phyloP scores from a whole-genome alignment of 1,140 invertebrate species.

The Drepana arcuata region DNA sequence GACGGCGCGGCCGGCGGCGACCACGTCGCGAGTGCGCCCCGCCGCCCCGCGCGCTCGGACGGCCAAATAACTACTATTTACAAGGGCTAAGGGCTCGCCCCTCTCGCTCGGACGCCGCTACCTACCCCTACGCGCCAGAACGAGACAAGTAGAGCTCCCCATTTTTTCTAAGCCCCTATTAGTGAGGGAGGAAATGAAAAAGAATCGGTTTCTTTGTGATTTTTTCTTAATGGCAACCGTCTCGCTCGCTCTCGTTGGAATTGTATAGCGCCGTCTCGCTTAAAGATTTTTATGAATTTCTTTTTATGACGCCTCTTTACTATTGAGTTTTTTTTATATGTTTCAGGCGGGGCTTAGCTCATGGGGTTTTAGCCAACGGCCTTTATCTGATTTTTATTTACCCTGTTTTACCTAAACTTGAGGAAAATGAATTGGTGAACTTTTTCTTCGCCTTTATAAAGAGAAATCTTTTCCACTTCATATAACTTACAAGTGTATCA shows the following conservation, averaged over 20 bases:
- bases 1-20: constrained; percentile 35
- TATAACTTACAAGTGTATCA: no score
- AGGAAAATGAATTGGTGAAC: constrained; percentile 9
- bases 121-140: constrained; percentile 49
- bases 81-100: constrained; percentile 48
- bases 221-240: constrained; percentile 55
- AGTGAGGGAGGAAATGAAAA: constrained; percentile 69
- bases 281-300: constrained; percentile 51
- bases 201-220: constrained; percentile 68
- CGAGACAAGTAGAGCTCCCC: constrained; percentile 41
- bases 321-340: constrained; percentile 56
- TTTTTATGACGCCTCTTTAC: constrained; percentile 61
- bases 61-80: constrained; percentile 60
- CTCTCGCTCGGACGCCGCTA: constrained; percentile 54
- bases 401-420: constrained; percentile 46
- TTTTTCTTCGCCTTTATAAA: no score
- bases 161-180: constrained; percentile 68
- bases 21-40: constrained; percentile 22
- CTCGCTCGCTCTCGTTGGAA: constrained; percentile 39
- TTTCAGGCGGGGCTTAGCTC: constrained; percentile 61
- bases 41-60: constrained; percentile 41
- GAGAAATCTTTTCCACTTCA: no score
- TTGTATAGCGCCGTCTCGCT: constrained; percentile 32
- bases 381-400: constrained; percentile 26
- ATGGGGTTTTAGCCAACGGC: constrained; percentile 59